phyloP scores from a whole-genome alignment of 2,797 vertebrate genomes.

The Allobates femoralis region DNA sequence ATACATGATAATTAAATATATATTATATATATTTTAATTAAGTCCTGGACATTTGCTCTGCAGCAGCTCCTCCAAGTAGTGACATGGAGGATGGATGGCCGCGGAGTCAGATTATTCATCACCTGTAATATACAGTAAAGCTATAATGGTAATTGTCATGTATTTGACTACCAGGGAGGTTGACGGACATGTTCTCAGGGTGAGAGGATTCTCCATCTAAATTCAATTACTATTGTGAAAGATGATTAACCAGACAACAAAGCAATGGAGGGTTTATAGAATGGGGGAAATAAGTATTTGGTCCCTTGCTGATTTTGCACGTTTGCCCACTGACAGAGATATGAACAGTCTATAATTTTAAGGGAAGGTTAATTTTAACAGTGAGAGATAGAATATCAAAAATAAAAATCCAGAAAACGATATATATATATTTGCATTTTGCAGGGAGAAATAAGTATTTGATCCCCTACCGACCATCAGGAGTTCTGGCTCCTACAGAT shows the following conservation, averaged over 20 bases:
- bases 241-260: background rate
- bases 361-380: too few species aligned
- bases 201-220: background rate
- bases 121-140: background rate
- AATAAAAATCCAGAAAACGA: too few species aligned
- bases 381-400: background rate
- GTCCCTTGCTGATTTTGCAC: too few species aligned
- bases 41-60: conserved; percentile 19
- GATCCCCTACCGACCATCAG: too few species aligned
- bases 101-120: background rate
- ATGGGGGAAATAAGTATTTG: too few species aligned
- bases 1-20: conserved; percentile 53
- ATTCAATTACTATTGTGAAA: background rate
- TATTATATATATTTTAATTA: background rate
- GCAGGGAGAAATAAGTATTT: too few species aligned
- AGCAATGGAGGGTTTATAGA: too few species aligned
- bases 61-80: accelerated
- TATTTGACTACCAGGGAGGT: conserved; percentile 52
- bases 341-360: too few species aligned
- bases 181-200: background rate
- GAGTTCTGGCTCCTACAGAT: too few species aligned
- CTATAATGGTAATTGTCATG: conserved; percentile 52
- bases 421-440: too few species aligned
- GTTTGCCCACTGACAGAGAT: too few species aligned
- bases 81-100: background rate